phyloP scores from a whole-genome alignment of 2,113 vertebrate genomes.

The Riparia riparia region DNA sequence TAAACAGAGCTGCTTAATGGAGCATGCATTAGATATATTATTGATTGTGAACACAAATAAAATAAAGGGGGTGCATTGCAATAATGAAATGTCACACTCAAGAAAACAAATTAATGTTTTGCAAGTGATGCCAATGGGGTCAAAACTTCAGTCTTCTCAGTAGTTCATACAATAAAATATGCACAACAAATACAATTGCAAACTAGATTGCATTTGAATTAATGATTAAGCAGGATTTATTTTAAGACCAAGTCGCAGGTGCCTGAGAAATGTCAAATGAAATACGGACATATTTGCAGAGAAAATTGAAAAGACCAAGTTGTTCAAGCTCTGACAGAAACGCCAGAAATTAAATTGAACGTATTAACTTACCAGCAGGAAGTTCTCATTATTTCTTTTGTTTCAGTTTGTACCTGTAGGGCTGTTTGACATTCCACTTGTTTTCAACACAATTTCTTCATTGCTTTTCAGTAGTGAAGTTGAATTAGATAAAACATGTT shows the following conservation, averaged over 20 bases:
- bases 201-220: background rate
- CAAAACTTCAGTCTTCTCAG: background rate
- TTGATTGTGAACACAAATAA: background rate
- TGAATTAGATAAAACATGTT: background rate
- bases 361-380: background rate
- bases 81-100: background rate
- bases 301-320: background rate
- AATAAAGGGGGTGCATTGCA: background rate
- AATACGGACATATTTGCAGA: background rate
- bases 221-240: background rate
- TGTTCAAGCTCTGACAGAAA: background rate
- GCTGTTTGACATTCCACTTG: background rate
- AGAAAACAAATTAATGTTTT: slow-evolving; percentile 14
- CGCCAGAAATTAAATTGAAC: background rate
- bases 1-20: background rate
- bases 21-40: background rate
- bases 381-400: background rate
- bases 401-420: background rate
- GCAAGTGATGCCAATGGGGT: background rate
- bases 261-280: background rate
- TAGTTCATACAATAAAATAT: background rate
- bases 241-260: background rate
- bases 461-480: background rate
- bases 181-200: background rate
- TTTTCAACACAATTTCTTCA: background rate